These are phyloP conservation scores for Salvelinus fontinalis DNA, from an alignment of 2,113 vertebrate genomes.

Conservation along the genomic window DNA sequence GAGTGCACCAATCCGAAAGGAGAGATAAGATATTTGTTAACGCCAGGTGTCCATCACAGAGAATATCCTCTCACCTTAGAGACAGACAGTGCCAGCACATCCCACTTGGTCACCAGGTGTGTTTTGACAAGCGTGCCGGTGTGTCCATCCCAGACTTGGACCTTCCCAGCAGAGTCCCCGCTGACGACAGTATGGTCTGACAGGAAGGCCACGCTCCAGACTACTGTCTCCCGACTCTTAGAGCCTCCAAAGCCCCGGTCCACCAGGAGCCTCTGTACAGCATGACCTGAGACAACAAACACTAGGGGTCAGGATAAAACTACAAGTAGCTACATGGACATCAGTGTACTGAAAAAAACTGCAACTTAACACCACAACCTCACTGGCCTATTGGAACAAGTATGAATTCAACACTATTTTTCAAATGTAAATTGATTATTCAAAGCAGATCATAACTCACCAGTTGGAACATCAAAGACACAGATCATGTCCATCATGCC, in stretches of 20 bases:
- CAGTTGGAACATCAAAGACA: conserved; percentile 79
- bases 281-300: conserved; percentile 70
- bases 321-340: no score
- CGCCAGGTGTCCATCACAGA: neutral
- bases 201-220: conserved; percentile 87
- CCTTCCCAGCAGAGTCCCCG: conserved; percentile 86
- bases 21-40: no score
- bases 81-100: conserved; percentile 78
- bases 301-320: neutral
- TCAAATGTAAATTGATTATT: no score
- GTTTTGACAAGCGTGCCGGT: conserved; percentile 81
- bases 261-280: conserved; percentile 79
- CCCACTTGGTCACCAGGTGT: conserved; percentile 81
- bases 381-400: no score
- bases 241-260: conserved; percentile 68
- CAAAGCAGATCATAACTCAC: conserved; percentile 62
- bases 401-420: no score
- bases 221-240: conserved; percentile 75
- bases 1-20: neutral
- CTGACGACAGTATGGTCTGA: conserved; percentile 81
- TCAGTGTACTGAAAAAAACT: no score
- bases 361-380: no score
- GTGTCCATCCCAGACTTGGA: conserved; percentile 90
- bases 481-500: conserved; percentile 84
- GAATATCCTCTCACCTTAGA: conserved; percentile 71